Conservation (phyloP, 1,140 invertebrate species). For the Papilio helenus region DNA sequence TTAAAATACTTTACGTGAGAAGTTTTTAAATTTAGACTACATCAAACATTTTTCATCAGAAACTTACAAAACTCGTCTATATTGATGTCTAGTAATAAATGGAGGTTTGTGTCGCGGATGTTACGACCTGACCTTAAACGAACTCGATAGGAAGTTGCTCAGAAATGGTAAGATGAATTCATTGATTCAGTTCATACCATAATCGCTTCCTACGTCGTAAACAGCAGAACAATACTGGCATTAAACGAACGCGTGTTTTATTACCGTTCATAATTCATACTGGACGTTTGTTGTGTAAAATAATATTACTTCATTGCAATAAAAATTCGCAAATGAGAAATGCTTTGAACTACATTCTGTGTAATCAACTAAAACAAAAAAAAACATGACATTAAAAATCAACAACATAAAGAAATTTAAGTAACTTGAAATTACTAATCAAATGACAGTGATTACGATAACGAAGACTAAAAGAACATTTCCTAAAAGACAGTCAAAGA, state of each 20-base stretch:
- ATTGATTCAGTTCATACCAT: conserved; percentile 31
- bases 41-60: neutral
- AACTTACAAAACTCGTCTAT: neutral
- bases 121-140: conserved; percentile 43
- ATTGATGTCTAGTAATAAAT: neutral
- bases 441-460: no score
- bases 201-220: conserved; percentile 30
- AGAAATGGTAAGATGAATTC: conserved; percentile 39
- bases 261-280: neutral
- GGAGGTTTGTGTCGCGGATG: neutral
- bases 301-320: conserved; percentile 23
- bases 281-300: conserved; percentile 12
- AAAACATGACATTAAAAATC: no score
- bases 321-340: neutral
- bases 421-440: no score
- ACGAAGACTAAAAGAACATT: no score
- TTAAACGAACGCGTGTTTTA: conserved; percentile 16
- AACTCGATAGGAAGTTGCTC: conserved; percentile 43
- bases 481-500: no score
- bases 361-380: neutral
- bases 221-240: conserved; percentile 7
- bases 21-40: neutral
- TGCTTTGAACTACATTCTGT: neutral
- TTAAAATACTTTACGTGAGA: no score
- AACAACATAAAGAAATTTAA: no score